Evolutionary conservation across 1,140 invertebrate species (phyloP).

Genomic region (Leptopilina clavipes): DNA sequence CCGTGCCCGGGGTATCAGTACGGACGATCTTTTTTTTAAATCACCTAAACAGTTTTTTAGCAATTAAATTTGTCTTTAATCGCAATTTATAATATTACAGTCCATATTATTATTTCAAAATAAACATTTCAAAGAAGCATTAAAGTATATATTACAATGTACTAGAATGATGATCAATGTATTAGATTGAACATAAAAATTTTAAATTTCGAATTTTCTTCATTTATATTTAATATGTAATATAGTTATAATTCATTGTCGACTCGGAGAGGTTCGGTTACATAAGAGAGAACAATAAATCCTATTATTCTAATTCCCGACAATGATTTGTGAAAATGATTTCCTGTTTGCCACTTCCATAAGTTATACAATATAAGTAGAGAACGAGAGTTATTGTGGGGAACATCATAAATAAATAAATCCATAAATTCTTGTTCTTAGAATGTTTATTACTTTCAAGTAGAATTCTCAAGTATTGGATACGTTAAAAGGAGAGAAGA

Average conservation of each 20-base stretch:
- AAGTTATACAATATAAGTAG: neutral
- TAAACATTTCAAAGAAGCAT: no score
- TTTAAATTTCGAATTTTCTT: neutral
- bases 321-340: slow-evolving; percentile 28
- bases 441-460: neutral
- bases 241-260: no score
- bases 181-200: no score
- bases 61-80: neutral
- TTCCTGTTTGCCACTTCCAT: slow-evolving; percentile 23
- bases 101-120: no score
- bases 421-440: slow-evolving; percentile 35
- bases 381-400: slow-evolving; percentile 21
- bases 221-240: no score
- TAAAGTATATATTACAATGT: no score
- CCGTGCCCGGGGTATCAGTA: slow-evolving; percentile 44
- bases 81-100: neutral
- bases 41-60: neutral
- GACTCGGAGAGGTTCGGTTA: no score
- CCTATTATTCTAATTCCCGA: slow-evolving; percentile 12
- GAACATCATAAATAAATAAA: slow-evolving; percentile 37
- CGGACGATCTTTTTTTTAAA: slow-evolving; percentile 39
- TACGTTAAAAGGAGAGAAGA: neutral
- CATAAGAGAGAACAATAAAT: neutral
- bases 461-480: neutral
- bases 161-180: no score